phyloP scores from a whole-genome alignment of 1,140 invertebrate species.

The Zaprionus africanus region DNA sequence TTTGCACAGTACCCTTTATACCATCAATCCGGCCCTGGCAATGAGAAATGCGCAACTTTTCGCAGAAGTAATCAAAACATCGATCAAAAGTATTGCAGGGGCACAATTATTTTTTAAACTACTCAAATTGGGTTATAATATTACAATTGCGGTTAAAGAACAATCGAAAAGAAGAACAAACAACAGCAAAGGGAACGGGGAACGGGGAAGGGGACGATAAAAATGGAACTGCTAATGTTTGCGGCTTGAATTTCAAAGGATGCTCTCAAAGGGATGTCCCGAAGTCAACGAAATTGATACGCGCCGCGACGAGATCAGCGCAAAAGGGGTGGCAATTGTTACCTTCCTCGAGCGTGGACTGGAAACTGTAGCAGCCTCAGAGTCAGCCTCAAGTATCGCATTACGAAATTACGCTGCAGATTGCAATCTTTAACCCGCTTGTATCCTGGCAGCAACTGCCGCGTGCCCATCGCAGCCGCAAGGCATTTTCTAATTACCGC shows the following conservation, averaged over 20 bases:
- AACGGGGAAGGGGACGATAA: conserved; percentile 6
- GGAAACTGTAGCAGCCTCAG: conserved; percentile 34
- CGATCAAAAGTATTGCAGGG: conserved; percentile 32
- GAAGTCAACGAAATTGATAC: conserved; percentile 66
- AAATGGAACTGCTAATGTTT: conserved; percentile 72
- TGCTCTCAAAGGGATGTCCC: conserved; percentile 64
- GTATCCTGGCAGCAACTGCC: conserved; percentile 39
- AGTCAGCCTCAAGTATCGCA: conserved; percentile 50
- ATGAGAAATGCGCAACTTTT: not conserved
- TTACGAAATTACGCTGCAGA: conserved; percentile 68
- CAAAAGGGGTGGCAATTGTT: conserved; percentile 63
- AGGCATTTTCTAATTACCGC: conserved; percentile 78
- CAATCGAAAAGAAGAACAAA: conserved; percentile 46
- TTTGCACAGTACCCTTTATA: not conserved
- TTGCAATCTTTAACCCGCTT: conserved; percentile 62
- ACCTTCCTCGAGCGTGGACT: not conserved
- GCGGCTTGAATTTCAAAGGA: conserved; percentile 74
- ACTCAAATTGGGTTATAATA: conserved; percentile 76
- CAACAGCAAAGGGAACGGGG: not conserved
- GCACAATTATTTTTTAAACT: conserved; percentile 24
- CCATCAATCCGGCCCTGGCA: no score
- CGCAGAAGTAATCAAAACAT: conserved; percentile 33
- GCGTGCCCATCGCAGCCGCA: conserved; percentile 50
- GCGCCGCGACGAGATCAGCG: conserved; percentile 17
- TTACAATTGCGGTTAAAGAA: conserved; percentile 70